phyloP scores from a whole-genome alignment of 2,888 invertebrate species.

The Microdon myrmicae region DNA sequence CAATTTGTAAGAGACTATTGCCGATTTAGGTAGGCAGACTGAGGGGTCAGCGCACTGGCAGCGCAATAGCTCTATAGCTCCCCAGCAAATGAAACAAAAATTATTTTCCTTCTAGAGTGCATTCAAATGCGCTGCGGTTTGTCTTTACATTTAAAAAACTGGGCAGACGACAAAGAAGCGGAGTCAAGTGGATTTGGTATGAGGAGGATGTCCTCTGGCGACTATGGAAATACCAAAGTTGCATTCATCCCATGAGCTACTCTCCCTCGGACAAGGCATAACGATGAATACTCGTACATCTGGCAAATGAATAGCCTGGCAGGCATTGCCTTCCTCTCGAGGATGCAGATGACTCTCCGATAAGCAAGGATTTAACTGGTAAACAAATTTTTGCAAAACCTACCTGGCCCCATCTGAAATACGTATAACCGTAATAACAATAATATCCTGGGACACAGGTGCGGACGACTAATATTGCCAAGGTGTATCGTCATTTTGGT shows the following conservation, averaged over 20 bases:
- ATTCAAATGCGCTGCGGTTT: slow-evolving; percentile 45
- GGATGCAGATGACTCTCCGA: slow-evolving; percentile 45
- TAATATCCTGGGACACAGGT: slow-evolving; percentile 42
- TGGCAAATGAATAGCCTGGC: slow-evolving; percentile 46
- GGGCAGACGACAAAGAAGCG: background rate
- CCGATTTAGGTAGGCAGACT: no score
- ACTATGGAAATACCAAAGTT: no score
- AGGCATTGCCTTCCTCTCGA: slow-evolving; percentile 42
- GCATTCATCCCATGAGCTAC: background rate
- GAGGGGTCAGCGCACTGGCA: no score
- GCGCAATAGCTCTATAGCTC: slow-evolving; percentile 16
- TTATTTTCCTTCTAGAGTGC: slow-evolving; percentile 42
- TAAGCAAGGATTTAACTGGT: slow-evolving; percentile 47
- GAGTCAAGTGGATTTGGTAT: no score
- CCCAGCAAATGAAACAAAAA: slow-evolving; percentile 42
- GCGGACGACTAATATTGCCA: slow-evolving; percentile 23
- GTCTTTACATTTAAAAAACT: slow-evolving; percentile 33
- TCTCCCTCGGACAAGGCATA: slow-evolving; percentile 12
- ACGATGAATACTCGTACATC: slow-evolving; percentile 49
- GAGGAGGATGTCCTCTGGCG: no score
- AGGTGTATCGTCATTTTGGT: background rate
- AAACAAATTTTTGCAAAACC: slow-evolving; percentile 42
- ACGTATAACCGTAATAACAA: slow-evolving; percentile 27
- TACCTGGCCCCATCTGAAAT: slow-evolving; percentile 16
- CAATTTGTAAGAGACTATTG: no score